Conservation (phyloP, 2,797 vertebrate genomes). For the Oryzias dopingdopingensis region DNA sequence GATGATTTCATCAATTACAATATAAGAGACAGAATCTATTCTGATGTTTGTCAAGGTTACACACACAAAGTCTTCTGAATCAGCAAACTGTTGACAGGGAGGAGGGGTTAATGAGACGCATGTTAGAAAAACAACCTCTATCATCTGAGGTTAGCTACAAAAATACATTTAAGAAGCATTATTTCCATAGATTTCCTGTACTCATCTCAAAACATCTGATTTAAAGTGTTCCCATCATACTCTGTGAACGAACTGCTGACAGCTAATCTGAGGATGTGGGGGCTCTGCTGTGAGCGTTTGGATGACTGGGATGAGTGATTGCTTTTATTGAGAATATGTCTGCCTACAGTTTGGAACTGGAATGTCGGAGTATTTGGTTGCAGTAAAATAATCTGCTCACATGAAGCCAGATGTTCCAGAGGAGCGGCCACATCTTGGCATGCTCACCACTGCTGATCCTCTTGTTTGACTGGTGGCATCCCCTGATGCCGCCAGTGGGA, state of each 20-base stretch:
- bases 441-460: no score
- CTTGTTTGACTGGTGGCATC: no score
- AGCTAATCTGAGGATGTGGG: slow-evolving; percentile 6
- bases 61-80: slow-evolving; percentile 16
- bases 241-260: slow-evolving; percentile 5
- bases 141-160: slow-evolving; percentile 70
- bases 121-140: slow-evolving; percentile 63
- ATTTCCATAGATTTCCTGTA: slow-evolving; percentile 48
- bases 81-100: no score
- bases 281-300: neutral
- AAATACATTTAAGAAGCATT: slow-evolving; percentile 68
- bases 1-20: slow-evolving; percentile 40
- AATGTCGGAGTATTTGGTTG: slow-evolving; percentile 19
- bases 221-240: neutral
- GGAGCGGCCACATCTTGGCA: neutral
- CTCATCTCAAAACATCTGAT: slow-evolving; percentile 40
- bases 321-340: neutral
- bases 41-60: slow-evolving; percentile 36
- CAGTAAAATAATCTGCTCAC: slow-evolving; percentile 30
- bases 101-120: slow-evolving; percentile 24
- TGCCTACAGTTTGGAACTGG: slow-evolving; percentile 2
- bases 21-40: slow-evolving; percentile 44
- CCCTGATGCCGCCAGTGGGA: no score
- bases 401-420: slow-evolving; percentile 50
- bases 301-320: neutral